phyloP scores from a whole-genome alignment of 2,797 vertebrate genomes.

The Etheostoma perlongum region DNA sequence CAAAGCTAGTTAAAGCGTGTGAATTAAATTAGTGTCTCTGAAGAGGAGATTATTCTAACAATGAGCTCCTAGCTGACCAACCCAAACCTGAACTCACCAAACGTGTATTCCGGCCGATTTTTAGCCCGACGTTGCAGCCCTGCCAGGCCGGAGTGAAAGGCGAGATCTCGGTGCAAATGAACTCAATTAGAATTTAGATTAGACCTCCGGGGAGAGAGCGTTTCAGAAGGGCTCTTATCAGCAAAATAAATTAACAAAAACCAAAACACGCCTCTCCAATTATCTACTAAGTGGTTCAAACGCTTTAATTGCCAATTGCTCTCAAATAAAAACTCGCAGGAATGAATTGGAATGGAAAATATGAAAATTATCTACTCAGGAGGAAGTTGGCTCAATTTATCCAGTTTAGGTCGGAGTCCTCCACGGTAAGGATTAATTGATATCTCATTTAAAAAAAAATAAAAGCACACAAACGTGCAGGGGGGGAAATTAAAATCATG shows the following conservation, averaged over 20 bases:
- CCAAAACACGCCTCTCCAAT: slow-evolving; percentile 85
- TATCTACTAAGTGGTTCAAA: slow-evolving; percentile 76
- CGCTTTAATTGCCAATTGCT: slow-evolving; percentile 65
- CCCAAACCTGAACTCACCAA: slow-evolving; percentile 33
- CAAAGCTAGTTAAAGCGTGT: slow-evolving; percentile 1
- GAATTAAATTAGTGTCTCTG: slow-evolving; percentile 65
- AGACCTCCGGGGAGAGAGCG: slow-evolving; percentile 83
- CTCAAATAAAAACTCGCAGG: slow-evolving; percentile 35
- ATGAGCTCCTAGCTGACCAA: slow-evolving; percentile 44
- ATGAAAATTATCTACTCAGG: slow-evolving; percentile 57
- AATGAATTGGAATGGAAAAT: slow-evolving; percentile 62
- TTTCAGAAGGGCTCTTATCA: slow-evolving; percentile 81
- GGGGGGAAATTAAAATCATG: slow-evolving; percentile 23
- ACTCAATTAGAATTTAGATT: slow-evolving; percentile 87
- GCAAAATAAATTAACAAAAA: slow-evolving; percentile 84
- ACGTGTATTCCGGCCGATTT: slow-evolving; percentile 69
- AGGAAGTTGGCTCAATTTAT: slow-evolving; percentile 56
- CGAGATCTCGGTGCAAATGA: slow-evolving; percentile 84
- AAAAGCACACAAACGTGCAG: background rate
- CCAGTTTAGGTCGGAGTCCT: slow-evolving; percentile 30
- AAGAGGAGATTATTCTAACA: slow-evolving; percentile 52
- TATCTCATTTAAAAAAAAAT: slow-evolving; percentile 7
- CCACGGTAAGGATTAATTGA: slow-evolving; percentile 40
- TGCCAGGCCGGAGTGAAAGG: slow-evolving; percentile 60
- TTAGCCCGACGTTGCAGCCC: slow-evolving; percentile 51